Conservation (phyloP, 2,888 invertebrate genomes). For the Embidobia sp. region DNA sequence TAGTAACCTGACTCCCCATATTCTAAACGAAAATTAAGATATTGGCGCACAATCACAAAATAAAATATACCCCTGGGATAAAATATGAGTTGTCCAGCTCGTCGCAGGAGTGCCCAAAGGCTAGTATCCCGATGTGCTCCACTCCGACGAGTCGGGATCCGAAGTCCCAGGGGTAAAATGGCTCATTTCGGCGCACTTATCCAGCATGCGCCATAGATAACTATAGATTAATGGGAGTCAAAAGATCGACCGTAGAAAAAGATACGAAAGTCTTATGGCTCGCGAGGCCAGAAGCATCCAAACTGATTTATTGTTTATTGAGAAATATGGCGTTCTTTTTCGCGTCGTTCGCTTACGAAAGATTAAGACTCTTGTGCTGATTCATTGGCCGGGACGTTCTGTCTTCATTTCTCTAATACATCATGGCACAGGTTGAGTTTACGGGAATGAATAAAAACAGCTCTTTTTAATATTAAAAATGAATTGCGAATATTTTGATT, state of each 20-base stretch:
- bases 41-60: too few relatives aligned
- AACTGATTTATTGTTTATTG: constrained; percentile 81
- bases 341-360: constrained; percentile 69
- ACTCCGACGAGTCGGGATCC: constrained; percentile 66
- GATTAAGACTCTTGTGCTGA: constrained; percentile 75
- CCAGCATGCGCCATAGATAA: constrained; percentile 80
- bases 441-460: too few relatives aligned
- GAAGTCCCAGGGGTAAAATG: constrained; percentile 81
- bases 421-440: neutral
- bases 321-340: constrained; percentile 79
- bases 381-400: constrained; percentile 24
- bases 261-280: constrained; percentile 68
- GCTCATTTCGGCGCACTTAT: constrained; percentile 81
- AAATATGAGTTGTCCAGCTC: constrained; percentile 47
- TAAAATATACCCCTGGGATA: too few relatives aligned
- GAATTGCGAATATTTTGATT: too few relatives aligned
- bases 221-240: constrained; percentile 81
- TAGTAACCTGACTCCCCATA: too few relatives aligned
- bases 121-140: constrained; percentile 69
- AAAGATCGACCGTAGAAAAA: constrained; percentile 73
- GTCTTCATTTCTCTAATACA: constrained; percentile 38
- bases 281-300: constrained; percentile 68
- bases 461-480: too few relatives aligned
- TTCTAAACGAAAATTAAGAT: too few relatives aligned
- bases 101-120: constrained; percentile 73